phyloP scores from a whole-genome alignment of 2,113 vertebrate species.

The Labeo catla region DNA sequence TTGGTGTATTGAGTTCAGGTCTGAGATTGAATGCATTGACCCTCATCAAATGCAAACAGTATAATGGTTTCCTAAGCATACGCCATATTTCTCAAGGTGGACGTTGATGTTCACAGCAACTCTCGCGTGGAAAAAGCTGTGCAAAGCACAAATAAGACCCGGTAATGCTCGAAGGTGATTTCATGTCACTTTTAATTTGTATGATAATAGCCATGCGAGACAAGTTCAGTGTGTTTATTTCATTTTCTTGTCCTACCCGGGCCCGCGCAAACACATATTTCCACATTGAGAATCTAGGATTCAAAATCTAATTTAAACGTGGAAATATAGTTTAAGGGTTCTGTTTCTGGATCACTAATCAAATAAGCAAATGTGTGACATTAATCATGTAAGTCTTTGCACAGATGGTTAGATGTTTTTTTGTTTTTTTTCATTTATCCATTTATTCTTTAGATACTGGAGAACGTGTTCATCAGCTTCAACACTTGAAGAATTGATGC shows the following conservation, averaged over 20 bases:
- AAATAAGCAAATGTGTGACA: background rate
- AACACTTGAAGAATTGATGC: background rate
- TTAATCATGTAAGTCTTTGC: background rate
- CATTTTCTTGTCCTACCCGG: background rate
- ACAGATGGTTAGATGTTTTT: background rate
- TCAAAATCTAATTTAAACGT: background rate
- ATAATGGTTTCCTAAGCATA: slow-evolving; percentile 61
- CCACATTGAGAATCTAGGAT: background rate
- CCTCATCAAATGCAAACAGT: slow-evolving; percentile 57
- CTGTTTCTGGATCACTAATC: background rate
- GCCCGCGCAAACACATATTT: background rate
- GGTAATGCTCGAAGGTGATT: background rate
- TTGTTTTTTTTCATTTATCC: background rate
- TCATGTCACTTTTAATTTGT: slow-evolving; percentile 36
- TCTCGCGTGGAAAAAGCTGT: background rate
- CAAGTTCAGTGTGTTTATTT: background rate
- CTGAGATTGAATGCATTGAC: slow-evolving; percentile 60
- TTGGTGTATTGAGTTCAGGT: slow-evolving; percentile 58
- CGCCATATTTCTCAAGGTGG: slow-evolving; percentile 46
- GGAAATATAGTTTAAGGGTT: background rate
- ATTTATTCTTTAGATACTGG: background rate
- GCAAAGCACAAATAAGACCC: slow-evolving; percentile 25
- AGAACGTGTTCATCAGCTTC: background rate
- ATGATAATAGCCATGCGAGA: slow-evolving; percentile 29
- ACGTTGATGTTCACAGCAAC: background rate